phyloP scores from a whole-genome alignment of 2,113 vertebrate genomes.

The Gavia stellata region DNA sequence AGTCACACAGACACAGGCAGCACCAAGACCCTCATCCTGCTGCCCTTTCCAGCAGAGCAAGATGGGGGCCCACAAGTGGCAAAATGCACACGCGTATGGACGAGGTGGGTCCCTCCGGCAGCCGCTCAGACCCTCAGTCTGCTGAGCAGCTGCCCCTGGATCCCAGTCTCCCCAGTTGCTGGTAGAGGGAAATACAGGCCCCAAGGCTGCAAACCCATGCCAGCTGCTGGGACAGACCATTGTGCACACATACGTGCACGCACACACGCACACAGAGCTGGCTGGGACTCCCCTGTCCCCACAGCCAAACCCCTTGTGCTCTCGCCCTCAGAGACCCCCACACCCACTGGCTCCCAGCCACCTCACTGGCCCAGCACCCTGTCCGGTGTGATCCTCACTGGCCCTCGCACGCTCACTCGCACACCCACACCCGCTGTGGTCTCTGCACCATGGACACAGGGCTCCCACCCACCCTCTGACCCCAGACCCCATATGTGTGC shows the following conservation, averaged over 20 bases:
- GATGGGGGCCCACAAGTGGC: not conserved
- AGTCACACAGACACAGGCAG: not conserved
- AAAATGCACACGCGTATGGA: not conserved
- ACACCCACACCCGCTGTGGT: no score
- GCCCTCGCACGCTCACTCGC: not conserved
- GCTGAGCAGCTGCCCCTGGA: not conserved
- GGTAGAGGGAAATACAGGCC: not conserved
- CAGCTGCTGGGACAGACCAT: not conserved
- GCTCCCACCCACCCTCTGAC: no score
- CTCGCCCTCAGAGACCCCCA: not conserved
- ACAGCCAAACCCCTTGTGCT: not conserved
- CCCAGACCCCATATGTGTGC: no score
- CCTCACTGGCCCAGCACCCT: not conserved
- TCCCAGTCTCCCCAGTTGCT: not conserved
- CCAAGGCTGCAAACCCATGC: not conserved
- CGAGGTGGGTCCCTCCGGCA: no score
- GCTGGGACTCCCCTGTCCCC: not conserved
- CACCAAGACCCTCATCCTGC: not conserved
- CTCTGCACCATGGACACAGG: no score
- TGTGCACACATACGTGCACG: no score
- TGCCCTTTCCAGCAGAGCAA: fast-evolving
- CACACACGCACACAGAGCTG: not conserved
- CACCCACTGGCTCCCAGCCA: not conserved
- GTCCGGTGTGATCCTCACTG: no score
- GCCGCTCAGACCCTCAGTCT: not conserved